phyloP scores from a whole-genome alignment of 1,140 invertebrate genomes.

The Homarus americanus region DNA sequence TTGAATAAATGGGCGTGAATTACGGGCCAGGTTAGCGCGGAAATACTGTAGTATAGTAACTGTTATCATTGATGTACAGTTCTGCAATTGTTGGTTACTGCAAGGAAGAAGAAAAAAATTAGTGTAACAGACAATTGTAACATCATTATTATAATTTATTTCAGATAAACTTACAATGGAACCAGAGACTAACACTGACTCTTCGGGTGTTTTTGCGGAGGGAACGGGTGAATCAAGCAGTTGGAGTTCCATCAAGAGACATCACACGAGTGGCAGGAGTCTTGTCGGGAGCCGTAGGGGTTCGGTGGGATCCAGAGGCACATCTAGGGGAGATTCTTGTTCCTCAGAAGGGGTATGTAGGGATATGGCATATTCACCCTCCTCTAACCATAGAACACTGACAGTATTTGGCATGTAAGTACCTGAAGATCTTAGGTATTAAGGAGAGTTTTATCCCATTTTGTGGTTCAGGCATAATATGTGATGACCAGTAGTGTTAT shows the following conservation, averaged over 20 bases:
- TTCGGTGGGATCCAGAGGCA: conserved; percentile 40
- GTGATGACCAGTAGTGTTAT: no score
- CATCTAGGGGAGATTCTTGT: conserved; percentile 53
- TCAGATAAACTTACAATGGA: conserved; percentile 67
- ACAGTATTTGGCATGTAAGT: no score
- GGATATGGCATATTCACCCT: neutral
- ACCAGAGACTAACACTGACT: conserved; percentile 35
- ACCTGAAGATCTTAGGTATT: no score
- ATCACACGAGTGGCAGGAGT: conserved; percentile 30
- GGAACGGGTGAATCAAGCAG: conserved; percentile 13
- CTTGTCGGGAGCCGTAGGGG: conserved; percentile 42
- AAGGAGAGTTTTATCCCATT: no score
- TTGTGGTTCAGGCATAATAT: no score
- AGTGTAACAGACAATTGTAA: no score
- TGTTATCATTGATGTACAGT: no score
- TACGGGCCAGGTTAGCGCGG: no score
- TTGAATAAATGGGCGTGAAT: no score
- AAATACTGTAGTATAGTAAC: no score
- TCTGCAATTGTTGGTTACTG: no score
- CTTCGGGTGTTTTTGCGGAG: conserved; percentile 20
- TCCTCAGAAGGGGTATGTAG: conserved; percentile 46
- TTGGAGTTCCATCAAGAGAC: conserved; percentile 30
- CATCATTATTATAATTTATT: neutral
- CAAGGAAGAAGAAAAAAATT: no score
- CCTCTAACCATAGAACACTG: neutral